A percentile compares a stretch with the other conserved stretches of the same genome.
Evolutionary conservation across 2,888 invertebrate genomes (phyloP).

Genomic region (Proisotoma minuta): DNA sequence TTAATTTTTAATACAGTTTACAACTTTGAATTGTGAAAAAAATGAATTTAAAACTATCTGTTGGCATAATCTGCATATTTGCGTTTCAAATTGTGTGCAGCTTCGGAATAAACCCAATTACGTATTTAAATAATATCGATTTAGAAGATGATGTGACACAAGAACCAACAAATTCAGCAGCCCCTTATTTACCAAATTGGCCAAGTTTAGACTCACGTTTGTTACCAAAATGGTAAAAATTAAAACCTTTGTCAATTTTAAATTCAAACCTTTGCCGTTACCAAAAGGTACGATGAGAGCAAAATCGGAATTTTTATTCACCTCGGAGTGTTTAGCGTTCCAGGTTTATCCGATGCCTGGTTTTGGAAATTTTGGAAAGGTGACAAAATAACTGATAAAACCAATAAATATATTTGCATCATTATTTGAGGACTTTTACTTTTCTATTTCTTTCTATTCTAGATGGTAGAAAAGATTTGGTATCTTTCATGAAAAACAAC

Average conservation of each 20-base stretch:
- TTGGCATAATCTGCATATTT: too few species aligned
- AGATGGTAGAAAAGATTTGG: slow-evolving; percentile 30
- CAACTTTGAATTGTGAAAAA: too few species aligned
- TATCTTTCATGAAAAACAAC: slow-evolving; percentile 70
- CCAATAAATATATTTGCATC: neutral
- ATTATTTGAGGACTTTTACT: too few species aligned
- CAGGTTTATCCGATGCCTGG: slow-evolving; percentile 70
- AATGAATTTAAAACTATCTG: too few species aligned
- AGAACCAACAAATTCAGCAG: neutral
- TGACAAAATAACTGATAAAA: slow-evolving; percentile 48
- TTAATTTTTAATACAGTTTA: too few species aligned
- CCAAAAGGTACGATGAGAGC: slow-evolving; percentile 56
- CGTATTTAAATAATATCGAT: neutral
- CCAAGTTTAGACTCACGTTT: slow-evolving; percentile 75
- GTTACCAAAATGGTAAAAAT: slow-evolving; percentile 81
- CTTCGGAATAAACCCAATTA: too few species aligned
- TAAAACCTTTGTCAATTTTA: too few species aligned
- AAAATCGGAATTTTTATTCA: slow-evolving; percentile 91
- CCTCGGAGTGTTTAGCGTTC: slow-evolving; percentile 82
- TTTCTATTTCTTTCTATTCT: too few species aligned
- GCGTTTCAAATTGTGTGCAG: too few species aligned
- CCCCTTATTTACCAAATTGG: slow-evolving; percentile 65
- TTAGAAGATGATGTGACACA: neutral
- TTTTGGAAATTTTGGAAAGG: slow-evolving; percentile 82
- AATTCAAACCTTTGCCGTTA: too few species aligned